Conservation (phyloP, 2,797 vertebrate genomes). For the Luscinia luscinia region DNA sequence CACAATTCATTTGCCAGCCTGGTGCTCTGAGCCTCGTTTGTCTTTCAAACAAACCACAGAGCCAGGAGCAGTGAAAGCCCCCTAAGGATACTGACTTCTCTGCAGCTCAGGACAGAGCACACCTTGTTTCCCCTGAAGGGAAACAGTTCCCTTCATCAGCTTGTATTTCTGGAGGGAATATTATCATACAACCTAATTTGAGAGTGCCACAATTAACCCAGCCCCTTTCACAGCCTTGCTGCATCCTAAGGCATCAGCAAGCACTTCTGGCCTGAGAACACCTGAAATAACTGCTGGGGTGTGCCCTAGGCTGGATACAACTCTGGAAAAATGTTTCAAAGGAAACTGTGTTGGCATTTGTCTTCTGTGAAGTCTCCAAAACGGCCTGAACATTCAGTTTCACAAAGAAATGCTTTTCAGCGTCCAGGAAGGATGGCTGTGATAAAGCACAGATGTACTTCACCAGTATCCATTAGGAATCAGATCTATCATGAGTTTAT, state of each 20-base stretch:
- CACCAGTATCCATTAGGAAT: not conserved
- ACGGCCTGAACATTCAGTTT: not conserved
- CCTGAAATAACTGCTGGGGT: not conserved
- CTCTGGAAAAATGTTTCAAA: not conserved
- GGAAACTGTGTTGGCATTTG: not conserved
- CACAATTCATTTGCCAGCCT: not conserved
- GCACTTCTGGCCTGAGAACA: not conserved
- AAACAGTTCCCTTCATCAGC: not conserved
- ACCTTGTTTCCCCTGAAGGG: not conserved
- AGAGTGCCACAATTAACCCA: not conserved
- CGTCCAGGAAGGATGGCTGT: not conserved
- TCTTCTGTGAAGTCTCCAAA: not conserved
- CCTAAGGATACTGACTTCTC: fast-evolving
- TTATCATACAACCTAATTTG: fast-evolving
- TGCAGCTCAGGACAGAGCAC: not conserved
- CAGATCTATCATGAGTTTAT: not conserved
- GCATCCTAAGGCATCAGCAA: not conserved
- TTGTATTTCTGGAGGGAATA: not conserved
- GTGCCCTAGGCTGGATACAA: not conserved
- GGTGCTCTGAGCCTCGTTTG: not conserved
- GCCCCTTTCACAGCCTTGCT: not conserved
- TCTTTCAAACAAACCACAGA: not conserved
- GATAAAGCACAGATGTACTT: not conserved
- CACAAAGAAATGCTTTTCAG: not conserved
- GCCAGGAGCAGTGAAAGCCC: not conserved